Evolutionary conservation across 2,797 vertebrate species (phyloP).

Genomic region (Darevskia mixta): DNA sequence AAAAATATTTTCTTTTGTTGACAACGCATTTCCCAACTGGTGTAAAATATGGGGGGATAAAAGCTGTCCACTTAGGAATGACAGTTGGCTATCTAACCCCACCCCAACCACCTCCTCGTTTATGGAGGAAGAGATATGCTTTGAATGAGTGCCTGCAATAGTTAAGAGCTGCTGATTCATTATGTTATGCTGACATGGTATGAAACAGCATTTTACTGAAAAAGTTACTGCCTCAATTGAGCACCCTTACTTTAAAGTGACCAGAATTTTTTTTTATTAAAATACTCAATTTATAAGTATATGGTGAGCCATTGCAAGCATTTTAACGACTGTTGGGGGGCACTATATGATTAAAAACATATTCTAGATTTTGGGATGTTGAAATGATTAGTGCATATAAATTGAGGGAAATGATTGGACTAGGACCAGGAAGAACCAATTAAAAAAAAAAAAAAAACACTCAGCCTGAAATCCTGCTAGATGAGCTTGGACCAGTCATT

Average conservation of each 20-base stretch:
- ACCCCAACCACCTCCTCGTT: constrained; percentile 64
- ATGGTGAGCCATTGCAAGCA: not conserved
- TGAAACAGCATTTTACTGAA: constrained; percentile 85
- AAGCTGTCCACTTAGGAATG: not conserved
- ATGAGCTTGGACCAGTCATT: not conserved
- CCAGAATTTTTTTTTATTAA: not conserved
- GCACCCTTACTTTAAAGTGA: constrained; percentile 1
- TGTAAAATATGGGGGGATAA: not conserved
- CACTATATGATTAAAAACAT: not conserved
- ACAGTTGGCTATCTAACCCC: constrained; percentile 21
- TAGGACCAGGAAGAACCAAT: not conserved
- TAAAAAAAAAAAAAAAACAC: not conserved
- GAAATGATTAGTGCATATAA: not conserved
- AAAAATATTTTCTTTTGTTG: not conserved
- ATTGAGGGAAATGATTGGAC: not conserved
- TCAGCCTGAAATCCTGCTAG: not conserved
- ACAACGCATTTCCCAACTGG: not conserved
- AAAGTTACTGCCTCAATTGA: constrained; percentile 27
- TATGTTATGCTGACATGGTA: constrained; percentile 84
- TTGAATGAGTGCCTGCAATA: constrained; percentile 75
- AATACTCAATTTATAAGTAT: not conserved
- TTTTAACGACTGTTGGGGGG: not conserved
- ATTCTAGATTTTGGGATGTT: not conserved
- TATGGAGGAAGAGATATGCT: constrained; percentile 65
- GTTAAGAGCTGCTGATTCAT: constrained; percentile 88